These are phyloP conservation scores for Mugil cephalus DNA, from an alignment of 2,113 vertebrate species.

Conservation along the genomic window DNA sequence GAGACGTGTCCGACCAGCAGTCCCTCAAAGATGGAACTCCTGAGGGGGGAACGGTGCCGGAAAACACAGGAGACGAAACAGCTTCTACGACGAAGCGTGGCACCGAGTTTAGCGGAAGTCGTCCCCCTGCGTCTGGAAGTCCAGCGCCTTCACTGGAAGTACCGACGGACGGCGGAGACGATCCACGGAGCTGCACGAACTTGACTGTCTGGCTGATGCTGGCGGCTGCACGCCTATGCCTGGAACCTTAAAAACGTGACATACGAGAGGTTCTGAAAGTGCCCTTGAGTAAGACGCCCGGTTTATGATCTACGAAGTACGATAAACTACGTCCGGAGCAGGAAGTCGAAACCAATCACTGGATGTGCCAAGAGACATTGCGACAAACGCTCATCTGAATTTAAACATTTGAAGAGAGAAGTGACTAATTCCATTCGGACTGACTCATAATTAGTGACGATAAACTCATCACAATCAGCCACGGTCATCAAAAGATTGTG, in stretches of 20 bases:
- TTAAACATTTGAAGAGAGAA: too few species aligned
- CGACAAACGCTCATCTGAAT: background rate
- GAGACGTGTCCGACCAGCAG: conserved; percentile 78
- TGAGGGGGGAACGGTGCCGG: conserved; percentile 16
- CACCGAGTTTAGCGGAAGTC: conserved; percentile 33
- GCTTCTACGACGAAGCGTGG: conserved; percentile 55
- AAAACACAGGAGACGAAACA: conserved; percentile 3
- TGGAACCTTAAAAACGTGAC: conserved; percentile 57
- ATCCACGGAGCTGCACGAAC: conserved; percentile 13
- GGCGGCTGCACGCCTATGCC: conserved; percentile 37
- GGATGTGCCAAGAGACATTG: conserved; percentile 55
- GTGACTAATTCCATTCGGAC: too few species aligned
- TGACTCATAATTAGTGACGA: too few species aligned
- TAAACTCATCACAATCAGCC: background rate
- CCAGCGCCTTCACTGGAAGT: conserved; percentile 34
- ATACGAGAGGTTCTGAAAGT: conserved; percentile 53
- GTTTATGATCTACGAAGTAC: conserved; percentile 15
- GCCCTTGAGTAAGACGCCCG: conserved; percentile 61
- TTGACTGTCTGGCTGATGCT: conserved; percentile 54
- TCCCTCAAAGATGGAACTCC: conserved; percentile 66
- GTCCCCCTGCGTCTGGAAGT: conserved; percentile 12
- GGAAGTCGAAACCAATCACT: conserved; percentile 13
- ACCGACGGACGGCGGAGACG: conserved; percentile 31
- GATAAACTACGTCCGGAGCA: conserved; percentile 1
- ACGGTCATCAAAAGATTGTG: background rate